These are phyloP conservation scores for Porites evermanni DNA, from an alignment of 92 coral and sea anemone species.

Conservation along the genomic window DNA sequence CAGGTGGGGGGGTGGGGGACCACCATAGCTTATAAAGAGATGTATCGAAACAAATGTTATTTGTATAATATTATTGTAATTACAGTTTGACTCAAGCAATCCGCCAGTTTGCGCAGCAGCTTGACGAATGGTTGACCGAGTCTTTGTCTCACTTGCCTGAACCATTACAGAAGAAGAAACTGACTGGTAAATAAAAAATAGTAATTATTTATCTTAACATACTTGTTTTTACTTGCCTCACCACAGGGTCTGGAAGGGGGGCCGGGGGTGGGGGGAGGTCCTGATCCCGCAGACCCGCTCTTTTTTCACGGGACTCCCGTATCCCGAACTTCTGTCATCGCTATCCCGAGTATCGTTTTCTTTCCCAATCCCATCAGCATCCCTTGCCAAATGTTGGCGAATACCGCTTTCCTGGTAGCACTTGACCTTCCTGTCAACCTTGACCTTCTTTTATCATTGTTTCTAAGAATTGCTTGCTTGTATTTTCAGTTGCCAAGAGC, in stretches of 20 bases:
- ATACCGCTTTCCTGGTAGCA: too few relatives aligned
- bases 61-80: not conserved
- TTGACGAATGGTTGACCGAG: conserved; percentile 91
- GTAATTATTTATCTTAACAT: too few relatives aligned
- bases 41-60: too few relatives aligned
- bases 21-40: too few relatives aligned
- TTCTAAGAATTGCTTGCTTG: not conserved
- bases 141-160: conserved; percentile 94
- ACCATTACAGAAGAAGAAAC: conserved; percentile 85
- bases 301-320: too few relatives aligned
- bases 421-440: too few relatives aligned
- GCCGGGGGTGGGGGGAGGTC: too few relatives aligned
- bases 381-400: not conserved
- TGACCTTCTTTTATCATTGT: not conserved
- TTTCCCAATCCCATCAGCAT: not conserved
- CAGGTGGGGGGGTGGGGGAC: too few relatives aligned
- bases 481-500: conserved; percentile 87
- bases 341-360: too few relatives aligned
- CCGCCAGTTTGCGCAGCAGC: conserved; percentile 96
- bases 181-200: conserved; percentile 67
- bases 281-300: too few relatives aligned
- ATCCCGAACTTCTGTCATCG: too few relatives aligned
- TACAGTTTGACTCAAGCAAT: conserved; percentile 96
- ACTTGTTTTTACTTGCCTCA: not conserved
- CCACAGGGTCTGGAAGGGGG: too few relatives aligned